phyloP scores from a whole-genome alignment of 2,797 vertebrate genomes.

The Alca torda region DNA sequence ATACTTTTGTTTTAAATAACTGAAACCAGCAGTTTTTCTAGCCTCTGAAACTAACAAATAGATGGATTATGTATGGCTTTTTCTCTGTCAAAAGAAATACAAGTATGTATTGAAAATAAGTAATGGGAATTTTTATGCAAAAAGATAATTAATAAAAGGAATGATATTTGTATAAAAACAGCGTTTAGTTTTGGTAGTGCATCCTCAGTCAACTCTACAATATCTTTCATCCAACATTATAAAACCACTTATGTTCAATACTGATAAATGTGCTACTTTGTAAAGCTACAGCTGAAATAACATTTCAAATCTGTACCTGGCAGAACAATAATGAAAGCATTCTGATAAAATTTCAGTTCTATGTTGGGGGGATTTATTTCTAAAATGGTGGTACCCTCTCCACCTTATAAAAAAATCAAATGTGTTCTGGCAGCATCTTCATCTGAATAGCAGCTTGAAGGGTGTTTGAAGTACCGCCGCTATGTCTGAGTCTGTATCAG shows the following conservation, averaged over 20 bases:
- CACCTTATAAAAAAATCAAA: conserved; percentile 25
- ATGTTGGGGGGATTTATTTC: conserved; percentile 28
- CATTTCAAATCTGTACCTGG: conserved; percentile 32
- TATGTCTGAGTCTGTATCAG: not conserved
- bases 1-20: not conserved
- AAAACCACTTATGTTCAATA: conserved; percentile 22
- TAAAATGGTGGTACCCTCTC: not conserved
- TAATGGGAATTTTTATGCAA: not conserved
- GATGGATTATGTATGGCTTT: not conserved
- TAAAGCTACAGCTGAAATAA: conserved; percentile 18
- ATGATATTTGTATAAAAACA: not conserved
- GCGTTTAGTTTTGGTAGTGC: not conserved
- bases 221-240: not conserved
- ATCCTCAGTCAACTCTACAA: not conserved
- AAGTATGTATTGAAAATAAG: not conserved
- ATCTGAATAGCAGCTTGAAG: conserved; percentile 20
- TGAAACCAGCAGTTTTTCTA: not conserved
- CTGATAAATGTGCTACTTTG: conserved; percentile 42
- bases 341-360: conserved; percentile 38
- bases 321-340: conserved; percentile 63
- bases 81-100: not conserved
- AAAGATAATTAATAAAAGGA: not conserved
- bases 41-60: not conserved
- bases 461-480: not conserved
- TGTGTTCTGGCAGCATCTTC: not conserved